Evolutionary conservation across 2,113 vertebrate species (phyloP).

Genomic region (Junco hyemalis): DNA sequence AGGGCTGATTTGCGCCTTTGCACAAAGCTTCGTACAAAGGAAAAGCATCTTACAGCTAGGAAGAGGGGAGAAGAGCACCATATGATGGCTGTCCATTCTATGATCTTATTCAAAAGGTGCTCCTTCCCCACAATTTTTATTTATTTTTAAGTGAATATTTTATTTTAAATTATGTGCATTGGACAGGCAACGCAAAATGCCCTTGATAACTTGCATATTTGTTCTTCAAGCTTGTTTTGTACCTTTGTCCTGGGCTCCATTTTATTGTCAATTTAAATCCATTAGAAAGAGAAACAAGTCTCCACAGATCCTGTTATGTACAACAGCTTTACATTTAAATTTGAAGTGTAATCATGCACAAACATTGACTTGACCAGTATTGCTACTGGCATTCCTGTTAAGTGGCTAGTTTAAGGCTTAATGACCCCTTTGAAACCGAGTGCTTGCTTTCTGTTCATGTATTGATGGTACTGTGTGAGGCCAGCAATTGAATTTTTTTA

Average conservation of each 20-base stretch:
- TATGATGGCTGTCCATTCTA: not conserved
- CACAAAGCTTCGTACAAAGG: not conserved
- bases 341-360: conserved; percentile 22
- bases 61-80: not conserved
- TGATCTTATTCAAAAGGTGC: not conserved
- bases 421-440: conserved; percentile 28
- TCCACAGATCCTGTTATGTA: not conserved
- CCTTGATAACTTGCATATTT: not conserved
- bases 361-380: conserved; percentile 51
- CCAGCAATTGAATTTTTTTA: not conserved
- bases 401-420: conserved; percentile 55
- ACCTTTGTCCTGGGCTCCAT: not conserved
- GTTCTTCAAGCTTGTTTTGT: not conserved
- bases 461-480: not conserved
- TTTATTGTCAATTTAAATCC: conserved; percentile 23
- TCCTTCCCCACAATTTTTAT: not conserved
- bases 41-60: not conserved
- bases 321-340: conserved; percentile 15
- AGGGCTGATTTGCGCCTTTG: accelerated
- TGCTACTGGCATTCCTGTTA: not conserved
- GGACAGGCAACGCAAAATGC: not conserved
- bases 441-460: not conserved
- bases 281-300: conserved; percentile 29
- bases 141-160: not conserved
- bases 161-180: not conserved